Percentiles rank a stretch among this genome's conserved stretches.
Evolutionary conservation across 2,113 vertebrate genomes (phyloP).

Genomic region (Sapayoa aenigma): DNA sequence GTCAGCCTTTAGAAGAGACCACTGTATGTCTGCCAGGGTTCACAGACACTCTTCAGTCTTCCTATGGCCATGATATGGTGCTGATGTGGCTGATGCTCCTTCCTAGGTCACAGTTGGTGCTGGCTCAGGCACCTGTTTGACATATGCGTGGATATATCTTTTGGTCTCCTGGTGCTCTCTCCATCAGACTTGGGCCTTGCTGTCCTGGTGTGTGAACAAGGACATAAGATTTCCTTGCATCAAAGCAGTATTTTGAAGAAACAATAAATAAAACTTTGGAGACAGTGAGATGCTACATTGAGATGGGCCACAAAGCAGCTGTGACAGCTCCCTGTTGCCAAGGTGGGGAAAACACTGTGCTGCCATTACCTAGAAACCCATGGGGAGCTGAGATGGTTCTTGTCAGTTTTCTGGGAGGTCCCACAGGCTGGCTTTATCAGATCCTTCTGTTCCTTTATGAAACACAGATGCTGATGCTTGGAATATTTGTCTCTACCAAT

Average conservation of each 20-base stretch:
- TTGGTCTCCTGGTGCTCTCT: neutral
- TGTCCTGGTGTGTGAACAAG: neutral
- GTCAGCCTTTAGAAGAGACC: neutral
- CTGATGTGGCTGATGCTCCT: neutral
- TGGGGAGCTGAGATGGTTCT: neutral
- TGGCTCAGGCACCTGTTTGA: neutral
- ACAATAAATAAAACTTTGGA: neutral
- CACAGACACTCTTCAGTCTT: neutral
- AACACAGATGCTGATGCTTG: neutral
- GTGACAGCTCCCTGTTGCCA: neutral
- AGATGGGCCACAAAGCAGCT: neutral
- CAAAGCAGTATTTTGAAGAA: neutral
- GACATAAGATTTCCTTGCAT: neutral
- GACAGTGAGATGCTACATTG: neutral
- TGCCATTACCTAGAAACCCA: neutral
- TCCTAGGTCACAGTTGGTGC: neutral
- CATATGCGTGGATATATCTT: neutral
- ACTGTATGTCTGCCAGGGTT: neutral
- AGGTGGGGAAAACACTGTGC: neutral
- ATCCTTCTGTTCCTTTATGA: slow-evolving; percentile 13
- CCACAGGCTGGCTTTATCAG: neutral
- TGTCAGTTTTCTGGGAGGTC: neutral
- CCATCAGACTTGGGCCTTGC: fast-evolving
- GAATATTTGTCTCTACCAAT: neutral
- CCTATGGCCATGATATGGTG: fast-evolving